Base-by-base conservation (phyloP, 2,888 invertebrate genomes). In the Dryobotodes eremita region DNA sequence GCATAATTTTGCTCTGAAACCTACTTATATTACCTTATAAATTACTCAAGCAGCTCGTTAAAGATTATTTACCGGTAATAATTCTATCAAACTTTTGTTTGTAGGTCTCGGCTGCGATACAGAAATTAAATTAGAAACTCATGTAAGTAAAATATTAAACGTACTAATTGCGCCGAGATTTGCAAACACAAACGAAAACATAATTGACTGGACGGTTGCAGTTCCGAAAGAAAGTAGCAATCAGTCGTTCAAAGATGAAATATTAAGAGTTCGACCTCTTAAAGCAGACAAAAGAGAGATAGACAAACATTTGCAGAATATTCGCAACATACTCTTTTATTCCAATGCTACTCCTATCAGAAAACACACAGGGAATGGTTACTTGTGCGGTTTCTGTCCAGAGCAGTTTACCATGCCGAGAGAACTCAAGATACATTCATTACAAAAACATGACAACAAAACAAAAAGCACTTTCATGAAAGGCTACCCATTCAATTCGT, bases 321-420 rank as follows among this genome's bases (percentile, higher is more conserved):
- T 94, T 59, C 88, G 88, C 61, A 91, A 89, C 20, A 91, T 95
- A 26, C 83, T 95, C 0, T 65, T 86, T 46, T 81, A 90, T 84
- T 92, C 95, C 0, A 95, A 95, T 75, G 95, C 95, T 0, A 95
- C 95, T 5, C 95, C 95, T 0, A 92, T 95, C 15, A 86, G 90
- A 48, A 88, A 87, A 66, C 90, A 91, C 64, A 89, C 89, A 4
- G 93, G 92, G 5, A 80, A 89, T 42, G 94, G 94, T 0, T 95
- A 94, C 78, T 85, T 85, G 1, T 95, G 95, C 71, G 89, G 89
- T 26, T 95, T 92, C 79, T 95, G 95, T 77, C 46, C 78, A 0
- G 86, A 91, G 1, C 84, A 90, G 20, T 94, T 85, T 46, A 77
- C 84, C 0, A 75, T 90, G 17, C 91, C 94, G 0, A 86, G 84